Conservation (phyloP, 2,888 invertebrate genomes). For the Trichacis sp. region DNA sequence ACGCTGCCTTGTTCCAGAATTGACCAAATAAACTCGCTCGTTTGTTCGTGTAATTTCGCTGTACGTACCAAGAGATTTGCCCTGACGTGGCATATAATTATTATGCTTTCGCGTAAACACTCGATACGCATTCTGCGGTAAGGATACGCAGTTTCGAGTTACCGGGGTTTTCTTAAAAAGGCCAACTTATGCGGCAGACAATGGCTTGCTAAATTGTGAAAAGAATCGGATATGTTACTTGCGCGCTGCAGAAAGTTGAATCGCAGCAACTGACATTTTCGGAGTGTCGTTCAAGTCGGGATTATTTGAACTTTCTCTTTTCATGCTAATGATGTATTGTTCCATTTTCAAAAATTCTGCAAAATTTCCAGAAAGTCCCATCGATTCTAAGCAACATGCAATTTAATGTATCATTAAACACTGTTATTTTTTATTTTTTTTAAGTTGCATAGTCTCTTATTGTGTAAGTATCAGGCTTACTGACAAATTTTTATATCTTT, state of each 20-base stretch:
- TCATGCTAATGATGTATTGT: not conserved
- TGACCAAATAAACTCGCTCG: slow-evolving; percentile 26
- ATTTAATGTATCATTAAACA: no score
- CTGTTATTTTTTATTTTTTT: no score
- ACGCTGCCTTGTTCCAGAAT: slow-evolving; percentile 19
- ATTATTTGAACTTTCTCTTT: not conserved
- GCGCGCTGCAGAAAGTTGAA: not conserved
- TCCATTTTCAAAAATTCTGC: no score
- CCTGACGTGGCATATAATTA: slow-evolving; percentile 9
- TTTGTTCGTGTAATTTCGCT: slow-evolving; percentile 7
- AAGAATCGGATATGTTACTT: slow-evolving; percentile 1
- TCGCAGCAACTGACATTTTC: not conserved
- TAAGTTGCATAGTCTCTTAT: no score
- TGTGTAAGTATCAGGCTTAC: no score
- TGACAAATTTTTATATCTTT: no score
- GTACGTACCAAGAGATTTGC: slow-evolving; percentile 12
- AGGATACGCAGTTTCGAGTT: slow-evolving; percentile 1
- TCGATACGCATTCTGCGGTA: not conserved
- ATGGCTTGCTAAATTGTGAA: slow-evolving; percentile 8
- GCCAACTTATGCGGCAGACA: not conserved
- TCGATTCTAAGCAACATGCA: no score
- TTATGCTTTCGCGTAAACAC: slow-evolving; percentile 6
- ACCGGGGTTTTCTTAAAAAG: slow-evolving; percentile 4
- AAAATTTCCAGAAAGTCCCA: no score
- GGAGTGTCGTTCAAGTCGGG: no score